Conservation (phyloP, 2,888 invertebrate species). For the Drosophila peninsularis region DNA sequence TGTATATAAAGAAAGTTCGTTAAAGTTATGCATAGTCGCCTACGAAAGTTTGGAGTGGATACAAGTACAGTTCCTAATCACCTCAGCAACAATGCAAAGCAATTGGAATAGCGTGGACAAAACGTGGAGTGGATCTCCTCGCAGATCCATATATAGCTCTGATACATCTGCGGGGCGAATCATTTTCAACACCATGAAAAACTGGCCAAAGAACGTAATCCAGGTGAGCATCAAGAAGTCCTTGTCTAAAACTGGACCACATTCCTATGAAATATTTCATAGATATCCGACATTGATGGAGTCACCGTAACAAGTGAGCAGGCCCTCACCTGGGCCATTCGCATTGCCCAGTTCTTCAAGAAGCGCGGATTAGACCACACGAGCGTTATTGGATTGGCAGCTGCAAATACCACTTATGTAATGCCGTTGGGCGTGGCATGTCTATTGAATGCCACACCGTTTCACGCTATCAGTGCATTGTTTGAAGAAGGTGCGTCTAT, state of each 20-base stretch:
- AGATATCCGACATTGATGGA: slow-evolving; percentile 68
- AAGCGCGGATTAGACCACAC: slow-evolving; percentile 53
- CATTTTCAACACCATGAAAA: neutral
- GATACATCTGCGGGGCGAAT: neutral
- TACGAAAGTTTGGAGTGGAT: neutral
- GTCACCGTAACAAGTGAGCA: slow-evolving; percentile 53
- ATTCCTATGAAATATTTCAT: neutral
- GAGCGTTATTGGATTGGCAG: slow-evolving; percentile 68
- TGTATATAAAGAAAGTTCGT: neutral
- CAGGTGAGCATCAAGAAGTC: neutral
- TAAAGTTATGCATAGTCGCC: slow-evolving; percentile 6
- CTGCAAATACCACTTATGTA: slow-evolving; percentile 15
- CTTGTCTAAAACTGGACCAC: too few species aligned
- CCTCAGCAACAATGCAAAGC: slow-evolving; percentile 9
- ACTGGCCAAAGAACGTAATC: neutral
- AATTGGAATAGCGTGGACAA: slow-evolving; percentile 12
- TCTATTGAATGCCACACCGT: slow-evolving; percentile 7
- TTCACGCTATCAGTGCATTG: neutral
- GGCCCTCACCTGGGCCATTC: slow-evolving; percentile 55
- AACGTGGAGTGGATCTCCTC: neutral
- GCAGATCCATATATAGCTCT: neutral
- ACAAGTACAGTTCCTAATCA: neutral
- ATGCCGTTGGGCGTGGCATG: slow-evolving; percentile 12
- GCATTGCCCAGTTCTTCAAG: slow-evolving; percentile 62
- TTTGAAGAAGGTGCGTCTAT: neutral